phyloP scores from a whole-genome alignment of 1,140 invertebrate genomes.

The Drosophila kanapiae region DNA sequence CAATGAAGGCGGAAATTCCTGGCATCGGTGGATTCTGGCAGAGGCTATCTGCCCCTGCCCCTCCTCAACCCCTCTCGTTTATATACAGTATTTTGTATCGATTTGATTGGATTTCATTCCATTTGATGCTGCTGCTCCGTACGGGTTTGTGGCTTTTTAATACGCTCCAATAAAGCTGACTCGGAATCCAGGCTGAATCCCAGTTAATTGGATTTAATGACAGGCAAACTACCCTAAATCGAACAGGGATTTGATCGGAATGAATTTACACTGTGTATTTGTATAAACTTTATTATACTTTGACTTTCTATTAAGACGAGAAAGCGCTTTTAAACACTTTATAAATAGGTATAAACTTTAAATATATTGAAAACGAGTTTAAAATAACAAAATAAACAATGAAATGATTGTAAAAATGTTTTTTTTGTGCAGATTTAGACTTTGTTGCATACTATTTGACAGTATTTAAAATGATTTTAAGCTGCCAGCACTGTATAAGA shows the following conservation, averaged over 20 bases:
- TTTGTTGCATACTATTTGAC: no score
- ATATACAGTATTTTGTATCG: constrained; percentile 68
- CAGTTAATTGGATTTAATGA: constrained; percentile 74
- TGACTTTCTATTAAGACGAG: background rate
- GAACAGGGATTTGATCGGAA: background rate
- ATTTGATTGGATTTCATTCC: constrained; percentile 79
- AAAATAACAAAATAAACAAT: background rate
- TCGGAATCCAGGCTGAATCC: constrained; percentile 10
- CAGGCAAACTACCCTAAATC: constrained; percentile 3
- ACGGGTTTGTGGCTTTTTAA: constrained; percentile 68
- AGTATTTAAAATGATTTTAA: no score
- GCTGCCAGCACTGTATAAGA: no score
- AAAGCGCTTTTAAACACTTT: no score
- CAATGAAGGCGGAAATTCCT: constrained; percentile 41
- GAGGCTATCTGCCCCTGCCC: background rate
- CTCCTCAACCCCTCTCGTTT: constrained; percentile 1
- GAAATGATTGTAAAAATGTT: background rate
- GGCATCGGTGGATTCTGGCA: constrained; percentile 30
- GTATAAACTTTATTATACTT: background rate
- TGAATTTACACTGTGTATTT: no score
- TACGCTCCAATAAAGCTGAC: constrained; percentile 70
- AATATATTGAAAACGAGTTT: background rate
- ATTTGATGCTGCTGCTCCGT: constrained; percentile 44
- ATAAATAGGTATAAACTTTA: background rate
- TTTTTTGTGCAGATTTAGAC: background rate